These are phyloP conservation scores for Melanotus villosus DNA, from an alignment of 2,888 invertebrate species.

Conservation along the genomic window DNA sequence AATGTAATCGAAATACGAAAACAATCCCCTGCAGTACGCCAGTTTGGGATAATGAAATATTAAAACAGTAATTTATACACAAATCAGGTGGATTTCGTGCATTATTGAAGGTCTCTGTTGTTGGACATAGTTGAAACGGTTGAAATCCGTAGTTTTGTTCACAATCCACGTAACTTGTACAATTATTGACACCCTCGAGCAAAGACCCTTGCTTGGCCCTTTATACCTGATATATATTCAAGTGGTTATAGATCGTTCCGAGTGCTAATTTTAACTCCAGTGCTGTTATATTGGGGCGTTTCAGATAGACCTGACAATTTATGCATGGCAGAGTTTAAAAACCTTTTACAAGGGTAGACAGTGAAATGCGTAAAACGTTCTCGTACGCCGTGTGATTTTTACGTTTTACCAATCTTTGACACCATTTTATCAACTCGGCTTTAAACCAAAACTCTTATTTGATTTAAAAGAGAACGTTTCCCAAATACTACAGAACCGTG, in stretches of 20 bases:
- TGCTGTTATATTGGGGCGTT: slow-evolving; percentile 1
- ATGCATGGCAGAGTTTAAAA: neutral
- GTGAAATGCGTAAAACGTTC: neutral
- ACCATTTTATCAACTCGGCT: too few species aligned
- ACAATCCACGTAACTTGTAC: neutral
- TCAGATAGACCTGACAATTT: neutral
- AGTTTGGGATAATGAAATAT: too few species aligned
- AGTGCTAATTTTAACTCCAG: slow-evolving; percentile 18
- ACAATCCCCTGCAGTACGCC: too few species aligned
- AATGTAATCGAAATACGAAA: too few species aligned
- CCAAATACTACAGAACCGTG: too few species aligned
- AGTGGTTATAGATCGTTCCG: slow-evolving; percentile 7
- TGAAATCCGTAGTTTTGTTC: neutral
- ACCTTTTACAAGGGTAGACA: neutral
- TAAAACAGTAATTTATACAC: slow-evolving; percentile 5
- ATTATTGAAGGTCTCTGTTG: neutral
- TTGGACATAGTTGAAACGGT: neutral
- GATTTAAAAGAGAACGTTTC: too few species aligned
- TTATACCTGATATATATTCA: neutral
- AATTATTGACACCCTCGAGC: slow-evolving; percentile 6
- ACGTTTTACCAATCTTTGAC: neutral
- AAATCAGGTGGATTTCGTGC: neutral
- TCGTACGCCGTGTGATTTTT: neutral
- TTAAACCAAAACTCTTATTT: too few species aligned
- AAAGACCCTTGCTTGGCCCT: neutral